phyloP scores from a whole-genome alignment of 2,113 vertebrate genomes.

The Benitochromis conjunctus region DNA sequence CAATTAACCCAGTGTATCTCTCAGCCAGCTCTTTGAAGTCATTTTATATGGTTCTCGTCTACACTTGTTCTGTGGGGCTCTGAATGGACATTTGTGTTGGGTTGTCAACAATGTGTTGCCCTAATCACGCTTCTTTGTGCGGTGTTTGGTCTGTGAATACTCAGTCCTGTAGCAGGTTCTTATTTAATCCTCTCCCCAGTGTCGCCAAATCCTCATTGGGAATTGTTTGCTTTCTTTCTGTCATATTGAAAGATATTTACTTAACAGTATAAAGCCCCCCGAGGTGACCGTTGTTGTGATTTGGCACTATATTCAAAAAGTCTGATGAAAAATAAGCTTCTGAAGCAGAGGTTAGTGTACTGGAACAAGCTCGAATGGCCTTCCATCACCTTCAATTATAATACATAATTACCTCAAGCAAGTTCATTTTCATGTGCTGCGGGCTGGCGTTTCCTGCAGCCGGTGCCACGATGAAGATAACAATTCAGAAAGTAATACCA shows the following conservation, averaged over 20 bases:
- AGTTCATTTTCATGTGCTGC: not conserved
- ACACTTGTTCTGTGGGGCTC: not conserved
- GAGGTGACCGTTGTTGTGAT: not conserved
- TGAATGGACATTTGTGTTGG: not conserved
- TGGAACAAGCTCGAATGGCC: not conserved
- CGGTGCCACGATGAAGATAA: not conserved
- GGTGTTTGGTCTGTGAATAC: not conserved
- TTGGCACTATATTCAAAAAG: not conserved
- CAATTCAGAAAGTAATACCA: not conserved
- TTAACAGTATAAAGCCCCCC: not conserved
- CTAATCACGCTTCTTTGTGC: not conserved
- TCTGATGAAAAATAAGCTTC: not conserved
- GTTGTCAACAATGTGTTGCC: not conserved
- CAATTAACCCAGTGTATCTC: slow-evolving; percentile 50
- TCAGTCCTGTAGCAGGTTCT: not conserved
- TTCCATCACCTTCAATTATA: not conserved
- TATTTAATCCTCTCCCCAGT: not conserved
- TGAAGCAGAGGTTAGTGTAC: not conserved
- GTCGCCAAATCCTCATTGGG: not conserved
- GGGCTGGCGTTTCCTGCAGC: not conserved
- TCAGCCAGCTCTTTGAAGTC: slow-evolving; percentile 13
- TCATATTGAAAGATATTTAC: not conserved
- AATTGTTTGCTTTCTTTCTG: not conserved
- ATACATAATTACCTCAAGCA: not conserved
- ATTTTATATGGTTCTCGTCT: not conserved